Base-by-base conservation (phyloP, 2,888 invertebrate genomes). In the Heliconius aoede region DNA sequence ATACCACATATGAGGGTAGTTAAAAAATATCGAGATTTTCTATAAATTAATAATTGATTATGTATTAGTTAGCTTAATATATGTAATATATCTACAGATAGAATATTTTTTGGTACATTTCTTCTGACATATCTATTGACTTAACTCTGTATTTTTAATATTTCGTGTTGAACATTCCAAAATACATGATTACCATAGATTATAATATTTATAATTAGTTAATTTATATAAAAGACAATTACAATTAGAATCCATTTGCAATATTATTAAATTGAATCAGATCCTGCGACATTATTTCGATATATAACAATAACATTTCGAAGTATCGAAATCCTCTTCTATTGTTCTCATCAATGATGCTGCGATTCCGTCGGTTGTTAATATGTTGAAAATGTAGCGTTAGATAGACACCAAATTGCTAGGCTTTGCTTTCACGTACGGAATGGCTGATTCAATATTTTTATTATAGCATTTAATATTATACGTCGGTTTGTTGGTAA, bases 361-460 rank as follows among this genome's bases (percentile, higher is more conserved):
- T 79, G 80, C 73, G 82, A 82, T 83, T 84, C 83, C 83, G 83
- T 83, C 83, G 83, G 83, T 79, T 80, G 80, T 81, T 83, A 79
- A 80, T 73, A 71, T 78, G 55, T 78, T 78, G 72, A 76, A 65
- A 76, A 74, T 65, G 74, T 80, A 80, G 79, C 72, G 80, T 62
- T 81, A 78, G 77, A 77, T 81, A 83, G 79, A 78, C 77, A 80
- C 80, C 77, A 80, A 80, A 78, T 81, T 69, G 76, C 78, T 79
- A 79, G 73, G 83, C 83, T 83, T 82, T 81, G 82, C 83, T 83
- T 83, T 83, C 82, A 82, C 79, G 46, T 64, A 82, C 78, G 80
- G 80, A 82, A 82, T 80, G 84, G 82, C 82, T 84, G 79, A 82
- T 82, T 80, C 80, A 81, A 86, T 84, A 82, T 84, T 83, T 46